Evolutionary conservation across 2,113 vertebrate genomes (phyloP), one percentile per base, ranked within the genome.

Genomic region (Triplophysa tibetana): DNA sequence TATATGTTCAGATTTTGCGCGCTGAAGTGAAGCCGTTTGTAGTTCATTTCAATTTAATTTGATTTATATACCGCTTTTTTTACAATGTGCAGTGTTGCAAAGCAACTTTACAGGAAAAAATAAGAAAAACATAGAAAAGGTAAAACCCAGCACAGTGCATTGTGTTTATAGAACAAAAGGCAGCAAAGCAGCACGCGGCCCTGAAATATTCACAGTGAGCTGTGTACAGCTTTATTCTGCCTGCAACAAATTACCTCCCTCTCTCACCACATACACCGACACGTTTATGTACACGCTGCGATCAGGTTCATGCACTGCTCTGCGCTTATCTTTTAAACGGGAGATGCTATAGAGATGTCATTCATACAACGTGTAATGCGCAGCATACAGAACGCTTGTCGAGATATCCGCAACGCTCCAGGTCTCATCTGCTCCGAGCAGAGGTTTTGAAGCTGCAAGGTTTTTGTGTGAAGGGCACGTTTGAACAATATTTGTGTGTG

Each of bases 11-110:
- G 62, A 74, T 73, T 77, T 72, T 41, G 41, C 13, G 29, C 12
- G 45, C 56, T 48, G 29, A 85, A 79, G 69, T 70, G 66, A 65
- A 23, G 12, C 62, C 21, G 80, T 82, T 82, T 82, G 80, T 77
- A 85, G 82, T 79, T 85, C 76, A 80, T 4, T 29, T 29, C 29
- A 29, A 4, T 29, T 29, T 4, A 29, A 29, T 29, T 29, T 29
- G 3, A 29, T 29, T 29, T 29, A 29, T 29, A 29, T 29, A 29
- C 29, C 29, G 0, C 29, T 29, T 29, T 29, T 29, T 29, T 29
- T 3, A 29, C 29, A 29, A 4, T 29, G 29, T 29, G 29, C 29
- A 29, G 4, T 29, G 29, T 29, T 29, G 3, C 29, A 29, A 29
- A 29, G 29, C 29, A 29, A 4, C 3, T 29, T 29, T 4, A 29